Base-by-base conservation (phyloP, 2,797 vertebrate genomes). In the Pangasius macronema region DNA sequence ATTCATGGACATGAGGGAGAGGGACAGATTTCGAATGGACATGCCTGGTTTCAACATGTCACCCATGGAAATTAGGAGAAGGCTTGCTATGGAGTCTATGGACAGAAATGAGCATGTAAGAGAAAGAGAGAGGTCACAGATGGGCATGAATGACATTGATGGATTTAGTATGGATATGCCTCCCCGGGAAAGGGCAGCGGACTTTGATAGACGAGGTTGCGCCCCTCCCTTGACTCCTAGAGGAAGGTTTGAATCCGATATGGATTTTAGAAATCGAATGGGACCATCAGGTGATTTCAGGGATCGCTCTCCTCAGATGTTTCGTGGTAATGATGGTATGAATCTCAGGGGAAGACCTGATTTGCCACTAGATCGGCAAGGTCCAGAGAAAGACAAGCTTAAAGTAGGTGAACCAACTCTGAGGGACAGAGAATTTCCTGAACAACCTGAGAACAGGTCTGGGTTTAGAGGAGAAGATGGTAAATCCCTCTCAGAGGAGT, bases 261-360 rank as follows among this genome's bases (percentile, higher is more conserved):
- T 96, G 94, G 97, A 98, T 91, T 97, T 98, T 87, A 96, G 98
- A 93, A 97, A 95, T 92, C 96, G 96, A 68, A 95, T 96, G 36
- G 96, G 94, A 82, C 94, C 96, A 70, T 87, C 95, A 0, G 82
- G 94, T 89, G 97, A 98, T 86, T 97, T 97, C 79, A 96, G 97
- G 87, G 97, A 97, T 24, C 93, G 96, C 89, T 97, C 97, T 9
- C 97, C 97, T 89, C 93, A 96, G 87, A 95, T 97, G 92, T 97
- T 98, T 93, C 96, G 96, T 93, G 96, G 96, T 59, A 94, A 93
- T 91, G 96, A 97, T 83, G 95, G 93, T 51, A 89, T 92, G 39
- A 97, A 97, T 91, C 95, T 94, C 24, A 96, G 96, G 90, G 93
- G 94, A 79, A 96, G 96, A 91, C 93, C 96, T 27, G 92, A 94